These are phyloP conservation scores for Lordiphosa clarofinis DNA, from an alignment of 1,140 invertebrate species.

Conservation along the genomic window DNA sequence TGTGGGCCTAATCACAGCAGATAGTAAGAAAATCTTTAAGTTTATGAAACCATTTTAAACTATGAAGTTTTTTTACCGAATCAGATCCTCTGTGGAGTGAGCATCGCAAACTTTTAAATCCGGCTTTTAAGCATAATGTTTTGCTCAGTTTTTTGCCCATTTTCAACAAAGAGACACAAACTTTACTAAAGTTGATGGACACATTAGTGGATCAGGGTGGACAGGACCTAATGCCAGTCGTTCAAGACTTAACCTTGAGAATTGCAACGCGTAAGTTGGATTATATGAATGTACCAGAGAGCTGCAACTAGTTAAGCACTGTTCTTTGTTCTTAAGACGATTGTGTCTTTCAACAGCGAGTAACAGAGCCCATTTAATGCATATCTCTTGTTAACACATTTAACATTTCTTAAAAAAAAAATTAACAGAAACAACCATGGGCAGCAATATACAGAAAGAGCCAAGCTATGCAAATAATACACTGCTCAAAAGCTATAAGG, in stretches of 20 bases:
- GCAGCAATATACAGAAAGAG: slow-evolving; percentile 21
- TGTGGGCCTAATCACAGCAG: slow-evolving; percentile 31
- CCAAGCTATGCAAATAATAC: slow-evolving; percentile 8
- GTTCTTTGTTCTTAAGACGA: too few relatives aligned
- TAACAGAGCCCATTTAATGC: too few relatives aligned
- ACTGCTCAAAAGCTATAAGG: slow-evolving; percentile 20
- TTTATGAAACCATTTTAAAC: background rate
- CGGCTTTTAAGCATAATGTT: slow-evolving; percentile 41
- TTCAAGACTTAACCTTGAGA: slow-evolving; percentile 40
- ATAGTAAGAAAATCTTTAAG: slow-evolving; percentile 23
- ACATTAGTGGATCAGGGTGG: slow-evolving; percentile 13
- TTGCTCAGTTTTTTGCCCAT: slow-evolving; percentile 52
- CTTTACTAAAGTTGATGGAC: slow-evolving; percentile 30
- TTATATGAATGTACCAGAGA: too few relatives aligned
- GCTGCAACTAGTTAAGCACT: too few relatives aligned
- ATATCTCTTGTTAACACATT: background rate
- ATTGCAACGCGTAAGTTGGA: slow-evolving; percentile 35
- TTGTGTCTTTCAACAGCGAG: too few relatives aligned
- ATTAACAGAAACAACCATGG: slow-evolving; percentile 60
- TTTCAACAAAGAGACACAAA: slow-evolving; percentile 44
- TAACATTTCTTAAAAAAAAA: background rate
- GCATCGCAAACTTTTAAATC: slow-evolving; percentile 52
- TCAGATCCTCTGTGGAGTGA: slow-evolving; percentile 42
- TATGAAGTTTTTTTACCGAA: background rate
- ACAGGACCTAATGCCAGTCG: slow-evolving; percentile 15